Conservation (phyloP, 2,888 invertebrate species). For the Trachelus troglodyta region DNA sequence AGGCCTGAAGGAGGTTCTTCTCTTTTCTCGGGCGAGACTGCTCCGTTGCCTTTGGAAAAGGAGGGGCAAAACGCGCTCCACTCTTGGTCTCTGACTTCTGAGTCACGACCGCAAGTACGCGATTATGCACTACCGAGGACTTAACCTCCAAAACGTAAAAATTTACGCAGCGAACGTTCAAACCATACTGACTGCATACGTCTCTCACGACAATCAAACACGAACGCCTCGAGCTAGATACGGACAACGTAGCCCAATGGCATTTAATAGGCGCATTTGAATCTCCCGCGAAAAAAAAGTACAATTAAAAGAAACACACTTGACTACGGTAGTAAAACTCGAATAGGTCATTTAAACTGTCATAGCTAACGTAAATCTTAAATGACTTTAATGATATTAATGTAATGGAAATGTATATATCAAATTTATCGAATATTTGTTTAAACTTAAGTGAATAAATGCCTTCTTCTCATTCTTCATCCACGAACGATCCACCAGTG, state of each 20-base stretch:
- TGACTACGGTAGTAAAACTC: neutral
- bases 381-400: neutral
- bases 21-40: conserved; percentile 36
- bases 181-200: conserved; percentile 53
- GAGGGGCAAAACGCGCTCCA: conserved; percentile 35
- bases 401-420: neutral
- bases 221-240: neutral
- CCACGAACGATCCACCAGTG: neutral
- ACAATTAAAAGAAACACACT: neutral
- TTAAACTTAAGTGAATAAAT: neutral
- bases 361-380: neutral
- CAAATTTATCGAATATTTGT: neutral
- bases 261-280: neutral
- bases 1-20: conserved; percentile 46
- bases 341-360: neutral
- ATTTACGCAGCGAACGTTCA: conserved; percentile 51
- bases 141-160: conserved; percentile 54
- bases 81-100: conserved; percentile 34
- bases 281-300: neutral
- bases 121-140: conserved; percentile 15
- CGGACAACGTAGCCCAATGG: neutral
- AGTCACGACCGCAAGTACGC: conserved; percentile 32
- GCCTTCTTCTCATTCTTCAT: neutral
- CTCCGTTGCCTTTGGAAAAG: conserved; percentile 18
- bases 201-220: conserved; percentile 43